phyloP scores from a whole-genome alignment of 1,140 invertebrate species.

The Atopsyche davidsoni region DNA sequence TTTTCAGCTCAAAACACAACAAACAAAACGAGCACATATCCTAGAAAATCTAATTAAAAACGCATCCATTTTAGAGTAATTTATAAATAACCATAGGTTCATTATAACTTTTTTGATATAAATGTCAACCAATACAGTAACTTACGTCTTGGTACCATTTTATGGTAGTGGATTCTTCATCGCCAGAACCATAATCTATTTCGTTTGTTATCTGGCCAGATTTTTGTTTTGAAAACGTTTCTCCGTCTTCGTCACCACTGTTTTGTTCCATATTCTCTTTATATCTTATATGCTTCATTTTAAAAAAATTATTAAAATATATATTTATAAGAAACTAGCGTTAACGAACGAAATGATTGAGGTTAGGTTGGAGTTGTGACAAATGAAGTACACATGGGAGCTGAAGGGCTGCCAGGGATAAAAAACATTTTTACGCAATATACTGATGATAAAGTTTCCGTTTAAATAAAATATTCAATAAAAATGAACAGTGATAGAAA shows the following conservation, averaged over 20 bases:
- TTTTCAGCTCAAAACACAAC: background rate
- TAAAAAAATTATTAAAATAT: no score
- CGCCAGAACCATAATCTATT: slow-evolving; percentile 41
- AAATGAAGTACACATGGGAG: no score
- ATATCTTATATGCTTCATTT: slow-evolving; percentile 49
- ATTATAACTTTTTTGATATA: background rate
- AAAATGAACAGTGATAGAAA: no score
- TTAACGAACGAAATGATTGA: no score
- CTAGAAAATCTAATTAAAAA: slow-evolving; percentile 4
- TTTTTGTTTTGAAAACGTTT: slow-evolving; percentile 33
- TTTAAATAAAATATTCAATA: no score
- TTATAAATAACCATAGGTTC: background rate
- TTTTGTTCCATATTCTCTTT: slow-evolving; percentile 47
- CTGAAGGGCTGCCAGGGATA: no score
- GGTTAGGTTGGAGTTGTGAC: no score
- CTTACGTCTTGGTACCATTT: slow-evolving; percentile 47
- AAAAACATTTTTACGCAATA: no score
- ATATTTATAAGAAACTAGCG: no score
- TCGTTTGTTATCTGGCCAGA: slow-evolving; percentile 40
- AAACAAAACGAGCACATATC: background rate
- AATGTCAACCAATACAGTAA: background rate
- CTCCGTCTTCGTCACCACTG: slow-evolving; percentile 43
- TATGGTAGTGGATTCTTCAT: slow-evolving; percentile 44
- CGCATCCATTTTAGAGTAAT: background rate
- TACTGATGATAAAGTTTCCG: no score